Evolutionary conservation across 2,113 vertebrate species (phyloP).

Genomic region (Strix uralensis): DNA sequence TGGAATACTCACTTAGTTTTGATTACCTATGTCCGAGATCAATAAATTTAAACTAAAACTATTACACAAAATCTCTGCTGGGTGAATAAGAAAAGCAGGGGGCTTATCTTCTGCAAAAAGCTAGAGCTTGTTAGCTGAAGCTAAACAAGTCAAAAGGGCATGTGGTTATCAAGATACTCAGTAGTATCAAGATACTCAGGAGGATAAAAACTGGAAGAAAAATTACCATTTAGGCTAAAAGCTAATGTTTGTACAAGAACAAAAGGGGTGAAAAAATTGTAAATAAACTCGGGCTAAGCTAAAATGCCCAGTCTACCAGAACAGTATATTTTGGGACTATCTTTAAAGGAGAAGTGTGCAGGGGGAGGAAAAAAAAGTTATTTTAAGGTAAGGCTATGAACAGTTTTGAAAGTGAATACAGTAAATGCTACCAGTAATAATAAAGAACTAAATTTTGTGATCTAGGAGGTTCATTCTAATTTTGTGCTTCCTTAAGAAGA

Average conservation of each 20-base stretch:
- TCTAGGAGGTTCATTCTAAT: not conserved
- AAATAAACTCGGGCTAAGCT: not conserved
- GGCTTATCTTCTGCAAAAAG: not conserved
- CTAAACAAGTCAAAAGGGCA: not conserved
- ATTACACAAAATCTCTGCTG: not conserved
- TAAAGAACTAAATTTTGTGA: not conserved
- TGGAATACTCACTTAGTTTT: not conserved
- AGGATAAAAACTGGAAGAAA: conserved; percentile 11
- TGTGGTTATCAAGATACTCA: not conserved
- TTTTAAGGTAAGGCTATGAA: not conserved
- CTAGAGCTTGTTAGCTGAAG: not conserved
- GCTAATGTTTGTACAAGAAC: conserved; percentile 31
- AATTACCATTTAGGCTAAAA: conserved; percentile 11
- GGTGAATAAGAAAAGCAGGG: not conserved
- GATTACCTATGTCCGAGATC: not conserved
- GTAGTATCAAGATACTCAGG: not conserved
- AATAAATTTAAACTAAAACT: not conserved
- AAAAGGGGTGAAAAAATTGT: conserved; percentile 38
- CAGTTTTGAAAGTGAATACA: not conserved
- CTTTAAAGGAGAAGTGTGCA: not conserved
- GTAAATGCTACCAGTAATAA: not conserved
- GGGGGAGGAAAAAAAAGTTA: not conserved
- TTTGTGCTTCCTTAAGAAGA: not conserved
- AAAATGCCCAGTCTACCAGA: not conserved
- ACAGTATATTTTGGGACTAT: not conserved